Evolutionary conservation across 2,797 vertebrate genomes (phyloP), one percentile per base, ranked within the genome.

Genomic region (Platalea minor): DNA sequence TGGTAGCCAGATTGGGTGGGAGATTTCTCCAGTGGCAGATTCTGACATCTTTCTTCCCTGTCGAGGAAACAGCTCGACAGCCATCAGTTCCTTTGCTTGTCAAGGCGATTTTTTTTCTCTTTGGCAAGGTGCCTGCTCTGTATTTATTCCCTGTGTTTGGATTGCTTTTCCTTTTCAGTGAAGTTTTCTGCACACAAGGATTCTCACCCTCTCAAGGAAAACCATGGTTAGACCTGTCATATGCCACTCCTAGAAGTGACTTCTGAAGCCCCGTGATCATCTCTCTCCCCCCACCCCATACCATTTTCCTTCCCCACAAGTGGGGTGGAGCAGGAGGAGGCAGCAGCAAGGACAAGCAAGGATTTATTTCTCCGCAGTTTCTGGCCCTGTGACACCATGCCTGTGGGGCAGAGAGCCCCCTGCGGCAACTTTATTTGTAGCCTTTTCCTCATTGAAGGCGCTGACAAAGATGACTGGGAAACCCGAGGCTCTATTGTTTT

Each of bases 91-190:
- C 4, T 3, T 39, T 86, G 68, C 67, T 89, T 77, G 74, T 91
- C 88, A 91, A 70, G 77, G 43, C 53, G 45, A 39, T 85, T 59
- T 63, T 45, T 88, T 81, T 90, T 31, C 64, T 94, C 70, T 67
- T 63, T 91, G 68, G 57, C 54, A 46, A 96, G 84, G 73, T 64
- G 79, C 81, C 87, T 75, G 53, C 60, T 88, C 68, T 94, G 65
- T 84, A 81, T 81, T 95, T 88, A 89, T 86, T 81, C 60, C 48
- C 41, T 85, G 75, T 91, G 77, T 80, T 89, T 85, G 57, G 56
- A 72, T 89, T 85, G 79, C 4, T 87, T 80, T 88, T 86, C 24
- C 25, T 74, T 92, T 78, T 69, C 74, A 83, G 3, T 76, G 19
- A 59, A 7, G 10, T 89, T 80, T 92, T 85, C 63, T 28, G 64